A percentile compares a stretch with the other conserved stretches of the same genome.
phyloP scores from a whole-genome alignment of 92 coral and sea anemone species.

The Hydrozoanthus gracilis region DNA sequence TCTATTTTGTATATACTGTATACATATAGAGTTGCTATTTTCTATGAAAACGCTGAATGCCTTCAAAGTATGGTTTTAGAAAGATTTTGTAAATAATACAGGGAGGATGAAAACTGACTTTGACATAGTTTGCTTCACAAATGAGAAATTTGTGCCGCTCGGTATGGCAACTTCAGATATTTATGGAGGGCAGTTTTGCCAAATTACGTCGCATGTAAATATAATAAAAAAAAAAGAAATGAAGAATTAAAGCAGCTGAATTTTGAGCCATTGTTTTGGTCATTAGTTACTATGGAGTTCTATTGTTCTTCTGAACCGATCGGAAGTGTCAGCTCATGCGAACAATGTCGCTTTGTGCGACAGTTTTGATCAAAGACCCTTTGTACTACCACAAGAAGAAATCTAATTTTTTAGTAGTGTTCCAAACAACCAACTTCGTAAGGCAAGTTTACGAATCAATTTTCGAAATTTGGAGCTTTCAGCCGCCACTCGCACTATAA shows the following conservation, averaged over 20 bases:
- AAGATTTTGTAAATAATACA: background rate
- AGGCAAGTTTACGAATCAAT: background rate
- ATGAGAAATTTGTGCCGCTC: background rate
- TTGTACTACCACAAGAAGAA: constrained; percentile 7
- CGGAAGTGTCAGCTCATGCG: constrained; percentile 5
- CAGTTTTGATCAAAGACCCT: constrained; percentile 19
- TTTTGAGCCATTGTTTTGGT: constrained; percentile 62
- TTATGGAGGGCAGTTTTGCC: constrained; percentile 28
- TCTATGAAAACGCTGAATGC: constrained; percentile 41
- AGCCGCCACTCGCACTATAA: background rate
- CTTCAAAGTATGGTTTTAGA: constrained; percentile 44
- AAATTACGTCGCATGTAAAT: constrained; percentile 40
- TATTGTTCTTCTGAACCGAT: constrained; percentile 63
- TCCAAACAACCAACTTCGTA: background rate
- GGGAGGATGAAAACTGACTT: background rate
- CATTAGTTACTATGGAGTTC: constrained; percentile 69
- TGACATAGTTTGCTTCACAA: constrained; percentile 11
- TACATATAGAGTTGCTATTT: constrained; percentile 23
- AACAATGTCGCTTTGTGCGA: constrained; percentile 38
- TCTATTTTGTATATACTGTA: constrained; percentile 20
- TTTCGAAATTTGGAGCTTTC: background rate
- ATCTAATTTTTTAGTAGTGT: background rate
- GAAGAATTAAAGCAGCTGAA: constrained; percentile 47
- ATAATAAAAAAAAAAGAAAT: constrained; percentile 19
- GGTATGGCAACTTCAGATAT: constrained; percentile 16